Conservation (phyloP, 2,888 invertebrate genomes). For the Cylloceria caligata region DNA sequence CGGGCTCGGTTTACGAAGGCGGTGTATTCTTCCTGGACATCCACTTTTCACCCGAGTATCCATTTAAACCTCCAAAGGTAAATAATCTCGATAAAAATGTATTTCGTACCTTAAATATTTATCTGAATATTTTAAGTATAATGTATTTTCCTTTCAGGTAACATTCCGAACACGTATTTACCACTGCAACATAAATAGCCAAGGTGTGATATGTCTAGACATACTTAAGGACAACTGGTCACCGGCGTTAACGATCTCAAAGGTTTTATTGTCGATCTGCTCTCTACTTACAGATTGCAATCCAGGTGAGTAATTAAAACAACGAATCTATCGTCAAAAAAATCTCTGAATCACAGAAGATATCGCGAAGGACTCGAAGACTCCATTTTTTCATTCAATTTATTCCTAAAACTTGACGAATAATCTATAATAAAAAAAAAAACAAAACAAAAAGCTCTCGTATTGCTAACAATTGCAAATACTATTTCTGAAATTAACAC, state of each 20-base stretch:
- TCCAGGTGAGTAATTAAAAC: slow-evolving; percentile 90
- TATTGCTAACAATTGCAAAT: too few species aligned
- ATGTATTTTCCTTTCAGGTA: slow-evolving; percentile 86
- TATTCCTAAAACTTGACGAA: too few species aligned
- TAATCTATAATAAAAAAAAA: too few species aligned
- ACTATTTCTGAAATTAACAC: too few species aligned
- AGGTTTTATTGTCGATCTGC: slow-evolving; percentile 98
- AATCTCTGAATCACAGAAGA: background rate
- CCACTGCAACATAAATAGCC: slow-evolving; percentile 99
- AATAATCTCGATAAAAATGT: slow-evolving; percentile 57
- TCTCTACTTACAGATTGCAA: slow-evolving; percentile 99
- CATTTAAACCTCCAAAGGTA: slow-evolving; percentile 99
- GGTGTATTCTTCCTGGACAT: slow-evolving; percentile 99
- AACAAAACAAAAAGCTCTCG: too few species aligned
- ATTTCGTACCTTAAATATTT: background rate
- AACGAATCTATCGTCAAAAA: background rate
- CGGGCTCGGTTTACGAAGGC: slow-evolving; percentile 98
- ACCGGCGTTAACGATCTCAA: slow-evolving; percentile 98
- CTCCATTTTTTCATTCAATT: too few species aligned
- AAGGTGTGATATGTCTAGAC: slow-evolving; percentile 99
- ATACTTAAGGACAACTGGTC: slow-evolving; percentile 99
- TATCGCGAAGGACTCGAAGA: background rate
- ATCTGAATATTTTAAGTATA: too few species aligned
- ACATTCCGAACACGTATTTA: slow-evolving; percentile 98
- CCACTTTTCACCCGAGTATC: slow-evolving; percentile 98